Evolutionary conservation across 2,888 invertebrate genomes (phyloP).

Genomic region (Mermis nigrescens): DNA sequence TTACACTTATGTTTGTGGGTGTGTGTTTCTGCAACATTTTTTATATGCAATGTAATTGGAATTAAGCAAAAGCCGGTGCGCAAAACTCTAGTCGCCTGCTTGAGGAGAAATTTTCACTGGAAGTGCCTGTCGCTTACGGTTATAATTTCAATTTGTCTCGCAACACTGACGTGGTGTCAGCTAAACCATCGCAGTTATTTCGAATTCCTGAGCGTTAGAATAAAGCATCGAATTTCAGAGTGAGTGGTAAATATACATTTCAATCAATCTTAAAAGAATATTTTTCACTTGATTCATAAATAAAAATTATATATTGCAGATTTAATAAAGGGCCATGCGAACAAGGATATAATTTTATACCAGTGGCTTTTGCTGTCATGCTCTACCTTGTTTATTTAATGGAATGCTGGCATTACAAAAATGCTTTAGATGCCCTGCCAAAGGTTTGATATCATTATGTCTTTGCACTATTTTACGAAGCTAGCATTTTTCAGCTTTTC

Average conservation of each 20-base stretch:
- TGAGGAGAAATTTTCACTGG: conserved; percentile 55
- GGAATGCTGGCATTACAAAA: conserved; percentile 62
- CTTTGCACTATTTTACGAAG: no score
- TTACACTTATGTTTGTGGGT: no score
- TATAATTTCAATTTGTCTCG: conserved; percentile 52
- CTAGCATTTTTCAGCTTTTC: no score
- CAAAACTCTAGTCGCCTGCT: conserved; percentile 40
- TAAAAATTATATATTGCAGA: no score
- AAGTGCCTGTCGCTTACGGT: conserved; percentile 57
- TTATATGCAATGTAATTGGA: no score
- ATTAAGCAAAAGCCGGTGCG: conserved; percentile 45
- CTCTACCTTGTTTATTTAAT: conserved; percentile 60
- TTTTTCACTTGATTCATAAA: no score
- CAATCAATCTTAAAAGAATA: no score
- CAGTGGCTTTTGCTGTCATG: conserved; percentile 56
- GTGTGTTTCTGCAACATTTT: no score
- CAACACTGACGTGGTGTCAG: conserved; percentile 57
- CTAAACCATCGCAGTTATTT: conserved; percentile 37
- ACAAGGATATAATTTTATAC: conserved; percentile 61
- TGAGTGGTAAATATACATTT: no score
- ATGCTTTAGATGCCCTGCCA: conserved; percentile 45
- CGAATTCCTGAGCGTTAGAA: no score
- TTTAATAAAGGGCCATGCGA: conserved; percentile 54
- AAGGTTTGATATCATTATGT: no score
- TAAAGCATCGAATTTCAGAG: no score